These are phyloP conservation scores for Hyperopisus bebe DNA, from an alignment of 2,113 vertebrate species.

Conservation along the genomic window DNA sequence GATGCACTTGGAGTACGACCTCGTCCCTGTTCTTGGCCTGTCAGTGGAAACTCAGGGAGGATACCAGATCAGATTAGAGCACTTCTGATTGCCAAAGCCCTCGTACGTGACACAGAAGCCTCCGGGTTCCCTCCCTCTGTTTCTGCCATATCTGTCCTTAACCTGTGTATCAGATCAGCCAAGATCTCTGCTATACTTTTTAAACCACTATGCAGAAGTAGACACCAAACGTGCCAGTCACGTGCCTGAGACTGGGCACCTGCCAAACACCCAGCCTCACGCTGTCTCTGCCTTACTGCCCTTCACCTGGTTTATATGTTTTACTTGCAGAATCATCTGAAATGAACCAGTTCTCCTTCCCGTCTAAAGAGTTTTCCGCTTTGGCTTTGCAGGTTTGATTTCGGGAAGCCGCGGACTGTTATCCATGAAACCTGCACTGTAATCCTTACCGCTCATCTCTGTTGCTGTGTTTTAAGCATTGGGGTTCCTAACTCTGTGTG, in stretches of 20 bases:
- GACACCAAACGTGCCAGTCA: background rate
- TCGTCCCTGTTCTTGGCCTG: background rate
- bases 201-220: constrained; percentile 9
- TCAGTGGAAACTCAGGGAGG: background rate
- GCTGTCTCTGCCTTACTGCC: background rate
- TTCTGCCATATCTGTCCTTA: constrained; percentile 4
- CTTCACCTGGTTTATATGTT: background rate
- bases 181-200: background rate
- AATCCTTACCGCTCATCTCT: background rate
- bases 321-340: background rate
- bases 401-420: background rate
- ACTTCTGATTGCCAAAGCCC: background rate
- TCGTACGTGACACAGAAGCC: background rate
- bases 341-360: background rate
- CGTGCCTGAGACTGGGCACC: background rate
- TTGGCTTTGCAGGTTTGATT: background rate
- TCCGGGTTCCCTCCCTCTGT: background rate
- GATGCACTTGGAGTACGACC: background rate
- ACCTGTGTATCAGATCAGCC: background rate
- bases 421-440: background rate
- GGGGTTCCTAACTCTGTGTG: background rate
- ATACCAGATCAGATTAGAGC: background rate
- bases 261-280: background rate
- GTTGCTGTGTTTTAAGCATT: background rate
- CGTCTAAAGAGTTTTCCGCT: background rate